Conservation (phyloP, 1,140 invertebrate genomes). For the Lordiphosa mommai region DNA sequence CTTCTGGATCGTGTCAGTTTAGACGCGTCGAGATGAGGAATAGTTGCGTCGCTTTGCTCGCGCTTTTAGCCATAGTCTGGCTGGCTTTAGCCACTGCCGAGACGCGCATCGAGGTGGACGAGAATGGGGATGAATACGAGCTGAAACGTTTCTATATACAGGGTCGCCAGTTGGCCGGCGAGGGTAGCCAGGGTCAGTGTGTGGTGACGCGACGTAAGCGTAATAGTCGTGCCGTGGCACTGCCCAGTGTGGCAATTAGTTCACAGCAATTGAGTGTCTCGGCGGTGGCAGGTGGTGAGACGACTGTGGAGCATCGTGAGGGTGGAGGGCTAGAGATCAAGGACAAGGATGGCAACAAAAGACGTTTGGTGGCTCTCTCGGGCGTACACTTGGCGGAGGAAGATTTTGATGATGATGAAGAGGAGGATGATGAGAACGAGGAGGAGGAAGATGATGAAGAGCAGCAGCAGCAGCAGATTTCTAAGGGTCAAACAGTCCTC, state of each 20-base stretch:
- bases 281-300: neutral
- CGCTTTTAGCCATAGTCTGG: constrained; percentile 17
- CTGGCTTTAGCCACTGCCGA: constrained; percentile 43
- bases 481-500: constrained; percentile 1
- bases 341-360: constrained; percentile 19
- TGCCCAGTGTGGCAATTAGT: constrained; percentile 21
- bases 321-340: neutral
- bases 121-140: constrained; percentile 70
- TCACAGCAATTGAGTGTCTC: constrained; percentile 43
- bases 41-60: constrained; percentile 26
- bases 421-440: neutral
- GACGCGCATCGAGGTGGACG: constrained; percentile 67
- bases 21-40: constrained; percentile 44
- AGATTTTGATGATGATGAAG: constrained; percentile 14
- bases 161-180: constrained; percentile 57
- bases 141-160: constrained; percentile 68
- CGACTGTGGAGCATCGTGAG: constrained; percentile 40
- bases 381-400: constrained; percentile 8
- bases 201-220: constrained; percentile 66
- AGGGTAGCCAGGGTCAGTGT: constrained; percentile 66
- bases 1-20: constrained; percentile 39
- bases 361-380: constrained; percentile 39
- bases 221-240: constrained; percentile 5
- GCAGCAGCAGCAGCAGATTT: constrained; percentile 7
- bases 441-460: neutral